Evolutionary conservation across 2,797 vertebrate genomes (phyloP).

Genomic region (Tachyglossus aculeatus): DNA sequence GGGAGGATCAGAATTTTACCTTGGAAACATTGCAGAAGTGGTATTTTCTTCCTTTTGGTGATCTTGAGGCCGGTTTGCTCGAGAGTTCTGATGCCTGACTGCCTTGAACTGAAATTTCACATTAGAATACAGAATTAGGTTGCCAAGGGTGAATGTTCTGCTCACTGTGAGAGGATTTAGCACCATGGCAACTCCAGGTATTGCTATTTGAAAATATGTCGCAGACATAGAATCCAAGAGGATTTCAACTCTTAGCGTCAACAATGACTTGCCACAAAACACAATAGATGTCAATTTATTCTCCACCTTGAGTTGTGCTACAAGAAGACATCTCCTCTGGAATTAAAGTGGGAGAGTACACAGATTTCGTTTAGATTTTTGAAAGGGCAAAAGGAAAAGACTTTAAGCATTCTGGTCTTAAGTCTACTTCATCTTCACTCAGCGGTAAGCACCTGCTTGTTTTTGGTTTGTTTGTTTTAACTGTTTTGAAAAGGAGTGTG

Average conservation of each 20-base stretch:
- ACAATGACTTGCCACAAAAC: neutral
- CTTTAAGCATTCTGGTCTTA: neutral
- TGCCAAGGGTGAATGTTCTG: neutral
- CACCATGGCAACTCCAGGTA: fast-evolving
- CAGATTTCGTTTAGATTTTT: no score
- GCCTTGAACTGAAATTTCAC: neutral
- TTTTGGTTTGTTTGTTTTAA: no score
- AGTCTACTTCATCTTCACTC: neutral
- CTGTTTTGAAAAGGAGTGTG: no score
- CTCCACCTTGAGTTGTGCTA: no score
- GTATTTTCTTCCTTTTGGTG: no score
- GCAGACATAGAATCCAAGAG: neutral
- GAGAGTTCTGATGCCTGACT: neutral
- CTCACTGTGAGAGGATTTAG: neutral
- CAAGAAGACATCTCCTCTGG: neutral
- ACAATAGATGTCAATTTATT: neutral
- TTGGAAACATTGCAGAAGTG: no score
- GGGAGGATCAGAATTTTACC: no score
- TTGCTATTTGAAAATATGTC: constrained; percentile 5
- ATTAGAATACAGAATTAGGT: neutral
- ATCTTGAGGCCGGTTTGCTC: no score
- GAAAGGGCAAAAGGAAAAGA: neutral
- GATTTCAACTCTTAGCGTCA: neutral
- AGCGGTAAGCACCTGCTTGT: no score
- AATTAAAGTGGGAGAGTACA: neutral